Percentiles rank a stretch among this genome's conserved stretches.
phyloP scores from a whole-genome alignment of 2,888 invertebrate genomes.

The Drosophila mimetica region DNA sequence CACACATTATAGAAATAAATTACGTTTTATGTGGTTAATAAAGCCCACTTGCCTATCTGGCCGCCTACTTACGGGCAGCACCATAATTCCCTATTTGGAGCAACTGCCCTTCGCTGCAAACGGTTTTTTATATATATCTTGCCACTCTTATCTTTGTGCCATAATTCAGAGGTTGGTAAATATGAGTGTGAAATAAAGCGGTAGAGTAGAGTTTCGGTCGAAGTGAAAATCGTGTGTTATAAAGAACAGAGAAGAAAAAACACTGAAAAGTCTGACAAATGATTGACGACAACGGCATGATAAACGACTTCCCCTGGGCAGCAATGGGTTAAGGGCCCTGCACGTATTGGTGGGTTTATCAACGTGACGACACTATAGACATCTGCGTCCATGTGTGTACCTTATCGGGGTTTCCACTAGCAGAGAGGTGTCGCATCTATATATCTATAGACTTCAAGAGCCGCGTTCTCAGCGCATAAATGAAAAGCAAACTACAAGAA shows the following conservation, averaged over 20 bases:
- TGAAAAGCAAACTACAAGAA: constrained; percentile 63
- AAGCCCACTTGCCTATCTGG: constrained; percentile 59
- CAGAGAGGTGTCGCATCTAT: constrained; percentile 46
- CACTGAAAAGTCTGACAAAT: constrained; percentile 61
- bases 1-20: constrained; percentile 56
- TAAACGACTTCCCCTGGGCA: constrained; percentile 45
- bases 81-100: constrained; percentile 53
- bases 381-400: constrained; percentile 17
- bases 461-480: constrained; percentile 44
- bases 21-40: constrained; percentile 49
- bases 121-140: constrained; percentile 27
- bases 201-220: constrained; percentile 9
- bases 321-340: constrained; percentile 64
- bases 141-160: constrained; percentile 48
- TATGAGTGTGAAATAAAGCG: constrained; percentile 33
- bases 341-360: constrained; percentile 32
- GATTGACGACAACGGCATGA: constrained; percentile 67
- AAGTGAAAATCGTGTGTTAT: constrained; percentile 21
- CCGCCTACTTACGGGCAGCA: constrained; percentile 43
- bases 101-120: constrained; percentile 50
- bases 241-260: constrained; percentile 24
- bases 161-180: constrained; percentile 43
- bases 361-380: constrained; percentile 39
- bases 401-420: constrained; percentile 49
- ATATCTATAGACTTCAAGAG: constrained; percentile 28